Percentiles rank a stretch among this genome's conserved stretches.
Conservation (phyloP, 2,113 vertebrate genomes). For the Chaetura pelagica region DNA sequence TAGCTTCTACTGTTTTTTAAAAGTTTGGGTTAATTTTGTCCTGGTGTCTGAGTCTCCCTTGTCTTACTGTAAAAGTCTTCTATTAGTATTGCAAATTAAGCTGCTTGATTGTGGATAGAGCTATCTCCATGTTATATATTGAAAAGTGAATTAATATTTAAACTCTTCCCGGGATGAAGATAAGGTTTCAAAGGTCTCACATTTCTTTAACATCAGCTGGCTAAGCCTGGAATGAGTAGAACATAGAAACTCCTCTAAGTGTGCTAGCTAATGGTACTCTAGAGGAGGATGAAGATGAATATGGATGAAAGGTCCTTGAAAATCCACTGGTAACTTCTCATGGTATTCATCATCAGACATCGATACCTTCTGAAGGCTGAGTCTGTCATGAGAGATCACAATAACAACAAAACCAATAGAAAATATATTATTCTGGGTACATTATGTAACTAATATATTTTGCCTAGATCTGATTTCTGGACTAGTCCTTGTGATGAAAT, state of each 20-base stretch:
- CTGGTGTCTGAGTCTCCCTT: not conserved
- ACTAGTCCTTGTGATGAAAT: not conserved
- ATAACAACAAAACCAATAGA: not conserved
- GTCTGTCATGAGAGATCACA: not conserved
- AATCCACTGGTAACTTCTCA: not conserved
- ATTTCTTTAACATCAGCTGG: not conserved
- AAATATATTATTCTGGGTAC: not conserved
- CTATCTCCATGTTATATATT: not conserved
- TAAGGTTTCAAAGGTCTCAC: not conserved
- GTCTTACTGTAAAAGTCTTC: not conserved
- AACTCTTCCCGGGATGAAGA: not conserved
- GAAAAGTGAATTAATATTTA: not conserved
- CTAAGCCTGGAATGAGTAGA: not conserved
- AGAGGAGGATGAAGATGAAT: not conserved
- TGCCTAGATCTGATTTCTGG: not conserved
- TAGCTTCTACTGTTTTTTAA: not conserved
- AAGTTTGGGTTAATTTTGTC: not conserved
- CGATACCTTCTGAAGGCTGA: not conserved
- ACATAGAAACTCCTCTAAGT: accelerated
- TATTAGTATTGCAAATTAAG: not conserved
- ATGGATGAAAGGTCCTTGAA: not conserved
- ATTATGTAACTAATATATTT: not conserved
- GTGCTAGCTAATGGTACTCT: not conserved
- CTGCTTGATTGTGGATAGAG: not conserved
- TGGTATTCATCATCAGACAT: not conserved